These are phyloP conservation scores for Pteropus rufus DNA, from an alignment of 2,797 vertebrate genomes.

Conservation along the genomic window DNA sequence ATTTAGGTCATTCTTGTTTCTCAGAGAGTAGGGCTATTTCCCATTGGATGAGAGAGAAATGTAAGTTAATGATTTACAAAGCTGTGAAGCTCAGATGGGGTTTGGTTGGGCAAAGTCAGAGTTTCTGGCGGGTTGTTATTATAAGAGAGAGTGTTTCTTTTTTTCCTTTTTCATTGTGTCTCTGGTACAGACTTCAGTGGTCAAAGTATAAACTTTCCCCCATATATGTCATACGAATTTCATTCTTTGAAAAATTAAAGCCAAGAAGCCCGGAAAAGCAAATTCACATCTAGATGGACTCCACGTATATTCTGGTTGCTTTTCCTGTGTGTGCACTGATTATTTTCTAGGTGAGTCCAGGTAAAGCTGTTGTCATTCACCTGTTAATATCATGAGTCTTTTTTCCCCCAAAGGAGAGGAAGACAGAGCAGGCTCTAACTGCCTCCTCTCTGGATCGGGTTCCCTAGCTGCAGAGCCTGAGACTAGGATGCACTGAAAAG, in stretches of 20 bases:
- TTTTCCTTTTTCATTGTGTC: not conserved
- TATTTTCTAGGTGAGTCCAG: not conserved
- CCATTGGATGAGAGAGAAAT: not conserved
- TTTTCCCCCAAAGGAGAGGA: not conserved
- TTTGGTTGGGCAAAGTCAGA: not conserved
- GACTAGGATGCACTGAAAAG: not conserved
- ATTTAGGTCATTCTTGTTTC: not conserved
- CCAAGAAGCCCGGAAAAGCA: not conserved
- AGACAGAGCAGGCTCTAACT: no score
- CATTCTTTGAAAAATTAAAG: conserved; percentile 3
- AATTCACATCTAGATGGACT: not conserved
- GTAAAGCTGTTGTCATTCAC: not conserved
- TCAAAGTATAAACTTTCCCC: not conserved
- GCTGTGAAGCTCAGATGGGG: not conserved
- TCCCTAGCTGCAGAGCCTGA: not conserved
- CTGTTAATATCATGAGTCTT: not conserved
- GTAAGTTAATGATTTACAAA: not conserved
- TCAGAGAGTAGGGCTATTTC: not conserved
- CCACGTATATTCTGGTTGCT: not conserved
- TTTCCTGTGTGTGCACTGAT: not conserved
- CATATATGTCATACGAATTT: not conserved
- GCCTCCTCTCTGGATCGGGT: not conserved
- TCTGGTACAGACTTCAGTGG: not conserved
- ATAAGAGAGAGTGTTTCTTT: not conserved
- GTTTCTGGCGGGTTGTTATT: not conserved